These are phyloP conservation scores for Cinclus mexicanus DNA, from an alignment of 2,113 vertebrate species.

Conservation along the genomic window DNA sequence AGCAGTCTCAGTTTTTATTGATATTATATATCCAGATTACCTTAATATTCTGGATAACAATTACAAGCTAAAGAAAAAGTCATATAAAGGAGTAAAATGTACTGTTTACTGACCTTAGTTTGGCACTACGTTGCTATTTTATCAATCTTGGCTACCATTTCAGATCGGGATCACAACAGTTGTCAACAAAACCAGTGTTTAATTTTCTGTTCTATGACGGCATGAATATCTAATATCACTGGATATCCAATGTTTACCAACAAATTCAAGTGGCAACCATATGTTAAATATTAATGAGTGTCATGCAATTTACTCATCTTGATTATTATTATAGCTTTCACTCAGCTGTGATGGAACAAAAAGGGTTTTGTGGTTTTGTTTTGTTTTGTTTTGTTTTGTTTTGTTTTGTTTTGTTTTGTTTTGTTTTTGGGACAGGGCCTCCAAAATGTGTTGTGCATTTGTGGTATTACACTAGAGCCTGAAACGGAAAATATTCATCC, in stretches of 20 bases:
- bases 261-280: not conserved
- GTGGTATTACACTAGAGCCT: not conserved
- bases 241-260: not conserved
- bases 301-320: not conserved
- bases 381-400: not conserved
- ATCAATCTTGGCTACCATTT: not conserved
- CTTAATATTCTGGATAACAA: not conserved
- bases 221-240: not conserved
- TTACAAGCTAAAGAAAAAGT: not conserved
- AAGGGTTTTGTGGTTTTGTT: rapidly evolving
- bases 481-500: not conserved
- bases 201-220: not conserved
- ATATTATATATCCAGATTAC: not conserved
- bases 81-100: not conserved
- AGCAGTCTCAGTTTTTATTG: not conserved
- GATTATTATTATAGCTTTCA: not conserved
- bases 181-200: not conserved
- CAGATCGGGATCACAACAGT: not conserved
- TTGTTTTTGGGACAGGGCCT: not conserved
- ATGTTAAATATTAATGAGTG: not conserved
- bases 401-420: rapidly evolving
- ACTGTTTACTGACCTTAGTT: not conserved
- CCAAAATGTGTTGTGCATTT: not conserved
- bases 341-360: not conserved
- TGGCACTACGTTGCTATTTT: not conserved